Percentiles rank a stretch among this genome's conserved stretches.
phyloP scores from a whole-genome alignment of 2,797 vertebrate species.

The Labeo calbasu region DNA sequence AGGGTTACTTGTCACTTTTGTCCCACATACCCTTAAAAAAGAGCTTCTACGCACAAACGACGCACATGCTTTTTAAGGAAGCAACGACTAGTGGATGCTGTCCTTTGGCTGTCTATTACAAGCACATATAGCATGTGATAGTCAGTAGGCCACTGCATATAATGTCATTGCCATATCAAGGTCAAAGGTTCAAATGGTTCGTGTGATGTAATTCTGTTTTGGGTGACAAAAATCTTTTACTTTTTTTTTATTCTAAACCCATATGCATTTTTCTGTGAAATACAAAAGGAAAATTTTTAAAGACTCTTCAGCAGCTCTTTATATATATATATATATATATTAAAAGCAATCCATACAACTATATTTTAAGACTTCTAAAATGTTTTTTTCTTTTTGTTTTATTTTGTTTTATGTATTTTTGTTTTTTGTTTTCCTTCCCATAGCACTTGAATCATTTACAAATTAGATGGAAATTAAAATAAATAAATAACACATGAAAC shows the following conservation, averaged over 20 bases:
- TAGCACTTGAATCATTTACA: too few species aligned
- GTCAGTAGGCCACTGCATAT: constrained; percentile 49
- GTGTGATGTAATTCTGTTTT: not conserved
- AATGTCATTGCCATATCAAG: constrained; percentile 75
- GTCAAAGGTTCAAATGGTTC: constrained; percentile 68
- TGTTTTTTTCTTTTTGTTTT: too few species aligned
- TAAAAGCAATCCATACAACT: too few species aligned
- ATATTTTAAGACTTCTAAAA: too few species aligned
- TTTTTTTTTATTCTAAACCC: not conserved
- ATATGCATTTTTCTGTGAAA: not conserved
- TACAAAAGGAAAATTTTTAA: not conserved
- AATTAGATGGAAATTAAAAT: not conserved
- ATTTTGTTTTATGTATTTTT: too few species aligned
- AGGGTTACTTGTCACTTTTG: constrained; percentile 51
- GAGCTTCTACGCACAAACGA: constrained; percentile 18
- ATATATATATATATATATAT: too few species aligned
- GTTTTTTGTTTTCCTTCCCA: too few species aligned
- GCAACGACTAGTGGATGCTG: constrained; percentile 58
- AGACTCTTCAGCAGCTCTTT: not conserved
- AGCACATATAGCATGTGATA: constrained; percentile 58
- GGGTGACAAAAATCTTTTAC: not conserved
- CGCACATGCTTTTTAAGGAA: constrained; percentile 42
- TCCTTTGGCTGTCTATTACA: constrained; percentile 33
- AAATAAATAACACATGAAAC: not conserved
- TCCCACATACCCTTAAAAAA: constrained; percentile 19